These are phyloP conservation scores for Phataginus tetradactyla DNA, from an alignment of 2,797 vertebrate genomes.

Conservation along the genomic window DNA sequence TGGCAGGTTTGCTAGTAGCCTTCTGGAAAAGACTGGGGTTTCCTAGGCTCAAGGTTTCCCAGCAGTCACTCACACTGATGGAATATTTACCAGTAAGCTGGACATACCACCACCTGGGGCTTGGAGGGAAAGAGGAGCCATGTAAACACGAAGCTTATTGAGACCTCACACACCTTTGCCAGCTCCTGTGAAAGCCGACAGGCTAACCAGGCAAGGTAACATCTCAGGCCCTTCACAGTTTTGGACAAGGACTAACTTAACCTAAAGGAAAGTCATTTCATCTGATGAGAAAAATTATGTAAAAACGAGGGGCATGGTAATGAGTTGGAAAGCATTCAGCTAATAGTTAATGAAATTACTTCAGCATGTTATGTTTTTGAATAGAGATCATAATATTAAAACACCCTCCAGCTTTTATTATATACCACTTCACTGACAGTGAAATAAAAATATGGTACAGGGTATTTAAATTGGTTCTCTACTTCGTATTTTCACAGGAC, in stretches of 20 bases:
- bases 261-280: neutral
- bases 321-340: neutral
- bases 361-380: neutral
- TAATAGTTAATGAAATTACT: neutral
- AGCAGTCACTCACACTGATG: neutral
- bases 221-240: neutral
- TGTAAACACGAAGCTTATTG: neutral
- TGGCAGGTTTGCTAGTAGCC: neutral
- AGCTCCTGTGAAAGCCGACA: neutral
- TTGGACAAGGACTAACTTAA: neutral
- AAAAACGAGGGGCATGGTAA: neutral
- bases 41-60: neutral
- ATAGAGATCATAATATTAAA: neutral
- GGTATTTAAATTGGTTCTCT: neutral
- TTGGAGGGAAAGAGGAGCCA: too few species aligned
- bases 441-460: neutral
- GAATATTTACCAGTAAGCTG: neutral
- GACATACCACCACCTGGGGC: fast-evolving
- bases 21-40: neutral
- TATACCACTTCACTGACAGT: neutral
- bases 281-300: neutral
- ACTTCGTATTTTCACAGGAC: neutral
- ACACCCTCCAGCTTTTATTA: neutral
- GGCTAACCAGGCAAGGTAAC: neutral
- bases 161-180: neutral